phyloP scores from a whole-genome alignment of 1,140 invertebrate genomes.

The Temnothorax curvispinosus region DNA sequence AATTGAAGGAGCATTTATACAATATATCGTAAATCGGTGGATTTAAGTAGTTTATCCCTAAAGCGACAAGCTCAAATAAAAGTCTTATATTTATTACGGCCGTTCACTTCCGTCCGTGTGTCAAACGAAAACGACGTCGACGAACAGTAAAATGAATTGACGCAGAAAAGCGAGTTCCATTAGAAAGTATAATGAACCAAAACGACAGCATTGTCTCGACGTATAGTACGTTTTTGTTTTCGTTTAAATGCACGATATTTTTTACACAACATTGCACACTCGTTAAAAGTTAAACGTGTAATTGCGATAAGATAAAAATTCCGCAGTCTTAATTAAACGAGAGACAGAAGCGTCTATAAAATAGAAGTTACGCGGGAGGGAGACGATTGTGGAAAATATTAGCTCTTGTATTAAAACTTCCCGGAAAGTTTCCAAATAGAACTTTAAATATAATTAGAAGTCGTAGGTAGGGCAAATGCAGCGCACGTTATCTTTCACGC shows the following conservation, averaged over 20 bases:
- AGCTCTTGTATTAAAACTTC: conserved; percentile 1
- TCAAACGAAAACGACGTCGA: conserved; percentile 47
- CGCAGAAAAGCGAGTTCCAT: conserved; percentile 51
- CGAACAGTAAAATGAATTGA: conserved; percentile 52
- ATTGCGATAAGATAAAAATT: conserved; percentile 6
- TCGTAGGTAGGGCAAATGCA: not conserved
- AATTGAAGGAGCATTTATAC: not conserved
- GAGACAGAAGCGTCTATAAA: not conserved
- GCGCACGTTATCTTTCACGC: conserved; percentile 51
- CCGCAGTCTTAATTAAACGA: not conserved
- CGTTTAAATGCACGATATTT: conserved; percentile 30
- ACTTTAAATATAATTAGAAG: conserved; percentile 13
- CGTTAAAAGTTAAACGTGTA: conserved; percentile 30
- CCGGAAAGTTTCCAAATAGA: not conserved
- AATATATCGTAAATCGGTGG: not conserved
- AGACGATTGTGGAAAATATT: not conserved
- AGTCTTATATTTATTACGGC: conserved; percentile 34
- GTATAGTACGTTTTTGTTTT: conserved; percentile 14
- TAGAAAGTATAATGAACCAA: conserved; percentile 65
- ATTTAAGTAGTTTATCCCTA: conserved; percentile 6
- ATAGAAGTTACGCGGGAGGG: not conserved
- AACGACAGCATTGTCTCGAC: not conserved
- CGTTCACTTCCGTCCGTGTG: not conserved
- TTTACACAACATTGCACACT: conserved; percentile 13
- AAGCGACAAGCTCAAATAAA: conserved; percentile 18